Evolutionary conservation across 2,888 invertebrate species (phyloP).

Genomic region (Mongoloraphidia duomilia): DNA sequence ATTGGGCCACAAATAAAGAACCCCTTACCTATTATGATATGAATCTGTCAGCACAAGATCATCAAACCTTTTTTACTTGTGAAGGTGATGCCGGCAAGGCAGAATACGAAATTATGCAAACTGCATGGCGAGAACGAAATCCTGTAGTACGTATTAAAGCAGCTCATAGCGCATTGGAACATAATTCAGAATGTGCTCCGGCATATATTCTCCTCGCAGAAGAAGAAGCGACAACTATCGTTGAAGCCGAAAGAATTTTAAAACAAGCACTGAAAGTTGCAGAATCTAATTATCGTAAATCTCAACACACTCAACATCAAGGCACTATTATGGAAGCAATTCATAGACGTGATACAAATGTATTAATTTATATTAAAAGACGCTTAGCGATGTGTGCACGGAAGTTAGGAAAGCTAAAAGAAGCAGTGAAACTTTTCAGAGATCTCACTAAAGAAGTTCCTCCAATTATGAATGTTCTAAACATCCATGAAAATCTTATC

Average conservation of each 20-base stretch:
- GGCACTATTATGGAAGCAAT: constrained; percentile 57
- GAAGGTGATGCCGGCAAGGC: constrained; percentile 76
- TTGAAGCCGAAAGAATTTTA: constrained; percentile 71
- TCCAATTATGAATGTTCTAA: constrained; percentile 83
- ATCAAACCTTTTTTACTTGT: constrained; percentile 91
- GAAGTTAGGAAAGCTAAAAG: constrained; percentile 83
- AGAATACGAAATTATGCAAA: constrained; percentile 89
- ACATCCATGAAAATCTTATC: constrained; percentile 91
- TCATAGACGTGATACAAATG: constrained; percentile 81
- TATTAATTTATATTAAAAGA: constrained; percentile 85
- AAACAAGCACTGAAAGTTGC: constrained; percentile 74
- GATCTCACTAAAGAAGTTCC: constrained; percentile 94
- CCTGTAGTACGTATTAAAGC: constrained; percentile 79
- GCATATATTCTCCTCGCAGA: constrained; percentile 91
- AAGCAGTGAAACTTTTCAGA: constrained; percentile 91
- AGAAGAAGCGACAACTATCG: constrained; percentile 87
- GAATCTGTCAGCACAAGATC: constrained; percentile 97
- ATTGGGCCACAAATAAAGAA: constrained; percentile 80
- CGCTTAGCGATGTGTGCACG: constrained; percentile 95
- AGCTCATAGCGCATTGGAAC: constrained; percentile 77
- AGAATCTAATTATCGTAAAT: constrained; percentile 63
- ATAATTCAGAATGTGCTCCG: constrained; percentile 83
- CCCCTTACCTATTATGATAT: constrained; percentile 97
- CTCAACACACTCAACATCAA: constrained; percentile 69
- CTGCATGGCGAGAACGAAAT: constrained; percentile 92